Percentiles rank a stretch among this genome's conserved stretches.
Conservation (phyloP, 2,888 invertebrate genomes). For the Tetragnatha montana region DNA sequence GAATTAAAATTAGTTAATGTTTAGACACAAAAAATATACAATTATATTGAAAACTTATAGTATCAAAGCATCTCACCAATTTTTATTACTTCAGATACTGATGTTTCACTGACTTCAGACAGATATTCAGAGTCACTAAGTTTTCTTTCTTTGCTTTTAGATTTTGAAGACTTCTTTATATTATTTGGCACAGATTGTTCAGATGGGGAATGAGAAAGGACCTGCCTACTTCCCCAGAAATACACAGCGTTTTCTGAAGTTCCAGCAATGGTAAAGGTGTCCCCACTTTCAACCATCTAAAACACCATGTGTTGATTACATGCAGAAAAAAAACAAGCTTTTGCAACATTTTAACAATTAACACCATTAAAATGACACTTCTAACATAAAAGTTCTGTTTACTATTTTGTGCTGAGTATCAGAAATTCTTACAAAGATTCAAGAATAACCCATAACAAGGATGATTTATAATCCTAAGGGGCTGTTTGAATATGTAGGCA, state of each 20-base stretch:
- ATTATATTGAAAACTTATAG: not conserved
- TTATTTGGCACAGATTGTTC: not conserved
- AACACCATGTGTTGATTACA: no score
- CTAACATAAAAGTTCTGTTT: no score
- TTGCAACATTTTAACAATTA: no score
- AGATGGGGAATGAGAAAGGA: constrained; percentile 45
- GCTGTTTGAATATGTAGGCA: no score
- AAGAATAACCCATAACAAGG: no score
- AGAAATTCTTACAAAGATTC: no score
- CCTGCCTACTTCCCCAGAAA: constrained; percentile 81
- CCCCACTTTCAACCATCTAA: constrained; percentile 82
- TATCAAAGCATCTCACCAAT: constrained; percentile 57
- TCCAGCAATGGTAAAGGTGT: constrained; percentile 82
- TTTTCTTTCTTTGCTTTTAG: constrained; percentile 26
- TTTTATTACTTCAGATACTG: constrained; percentile 71
- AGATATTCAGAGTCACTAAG: constrained; percentile 50
- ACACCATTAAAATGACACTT: no score
- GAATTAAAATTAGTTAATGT: not conserved
- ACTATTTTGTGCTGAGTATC: no score
- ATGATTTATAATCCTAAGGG: no score
- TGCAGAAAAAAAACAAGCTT: no score
- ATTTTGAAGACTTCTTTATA: constrained; percentile 8
- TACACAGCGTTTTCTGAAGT: constrained; percentile 82
- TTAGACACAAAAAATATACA: not conserved
- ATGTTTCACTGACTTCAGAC: constrained; percentile 64